Base-by-base conservation (phyloP, 1,140 invertebrate genomes). In the Drosophila auraria region DNA sequence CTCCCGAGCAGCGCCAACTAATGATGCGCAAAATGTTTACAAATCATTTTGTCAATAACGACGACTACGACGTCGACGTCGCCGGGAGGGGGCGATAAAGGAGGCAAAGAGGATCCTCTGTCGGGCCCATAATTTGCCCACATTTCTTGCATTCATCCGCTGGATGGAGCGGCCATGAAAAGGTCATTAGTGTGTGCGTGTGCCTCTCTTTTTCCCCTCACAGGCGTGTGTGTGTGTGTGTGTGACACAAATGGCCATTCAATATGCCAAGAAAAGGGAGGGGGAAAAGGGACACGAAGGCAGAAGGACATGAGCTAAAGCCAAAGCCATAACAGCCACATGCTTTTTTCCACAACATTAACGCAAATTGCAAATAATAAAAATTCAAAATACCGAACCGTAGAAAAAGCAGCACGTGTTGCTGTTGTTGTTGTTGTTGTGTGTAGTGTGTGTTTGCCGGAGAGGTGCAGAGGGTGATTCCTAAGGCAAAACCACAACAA, bases 301-400 rank as follows among this genome's bases (percentile, higher is more conserved):
- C 23, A 17, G n/a, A 23, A 60, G 70, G 36, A 72, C 70, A 60
- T 84, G 75, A 80, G 82, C 82, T 70, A 82, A 89, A 89, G 86
- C 83, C 83, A 87, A 82, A 87, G 84, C 86, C 87, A 90, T 91
- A 90, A 86, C 82, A 90, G 86, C 82, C 86, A 90, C 87, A 90
- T 90, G 86, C 87, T 84, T 90, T 90, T 90, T 90, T 90, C 86
- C 86, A 90, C 86, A 90, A 90, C 86, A 90, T 90, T 90, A 90
- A 90, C 86, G 86, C 86, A 90, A 90, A 90, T 90, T 90, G 86
- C 86, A 90, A 90, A 90, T 90, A 90, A 90, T 90, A 90, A 90
- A 90, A 90, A 90, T 90, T 90, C 86, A 90, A 90, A 90, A 90
- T 90, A 90, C 87, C 84, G 61, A 89, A 89, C 84, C 78, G 78